These are phyloP conservation scores for Oeneis ivallda DNA, from an alignment of 2,888 invertebrate genomes.

Conservation along the genomic window DNA sequence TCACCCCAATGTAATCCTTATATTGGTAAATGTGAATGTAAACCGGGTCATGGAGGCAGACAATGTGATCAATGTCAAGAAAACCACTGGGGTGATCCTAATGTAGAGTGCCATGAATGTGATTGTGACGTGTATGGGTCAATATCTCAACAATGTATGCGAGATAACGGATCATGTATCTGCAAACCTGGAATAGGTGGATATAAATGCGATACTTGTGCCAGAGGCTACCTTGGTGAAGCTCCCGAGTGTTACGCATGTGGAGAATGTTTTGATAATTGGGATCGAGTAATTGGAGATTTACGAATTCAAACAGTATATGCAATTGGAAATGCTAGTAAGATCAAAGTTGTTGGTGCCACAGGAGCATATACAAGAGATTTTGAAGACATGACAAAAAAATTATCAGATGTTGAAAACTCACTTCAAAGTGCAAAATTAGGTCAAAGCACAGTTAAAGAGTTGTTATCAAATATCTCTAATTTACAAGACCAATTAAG, in stretches of 20 bases:
- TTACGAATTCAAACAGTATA: constrained; percentile 86
- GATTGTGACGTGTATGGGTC: constrained; percentile 95
- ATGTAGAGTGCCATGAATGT: constrained; percentile 91
- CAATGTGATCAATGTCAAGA: constrained; percentile 98
- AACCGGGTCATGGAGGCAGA: constrained; percentile 94
- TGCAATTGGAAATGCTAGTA: constrained; percentile 92
- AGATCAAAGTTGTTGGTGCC: constrained; percentile 97
- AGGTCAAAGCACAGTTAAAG: constrained; percentile 84
- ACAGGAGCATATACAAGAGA: constrained; percentile 98
- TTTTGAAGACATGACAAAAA: constrained; percentile 95
- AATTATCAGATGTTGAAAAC: constrained; percentile 89
- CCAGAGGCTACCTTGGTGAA: constrained; percentile 94
- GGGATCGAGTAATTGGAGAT: constrained; percentile 93
- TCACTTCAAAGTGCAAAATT: constrained; percentile 92
- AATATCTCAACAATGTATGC: constrained; percentile 92
- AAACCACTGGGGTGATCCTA: constrained; percentile 97
- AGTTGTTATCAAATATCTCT: constrained; percentile 82
- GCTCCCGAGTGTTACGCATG: constrained; percentile 96
- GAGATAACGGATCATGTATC: constrained; percentile 94
- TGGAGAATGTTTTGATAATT: constrained; percentile 99
- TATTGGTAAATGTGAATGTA: constrained; percentile 96
- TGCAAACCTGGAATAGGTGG: constrained; percentile 97
- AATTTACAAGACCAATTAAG: constrained; percentile 83
- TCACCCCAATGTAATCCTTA: constrained; percentile 92
- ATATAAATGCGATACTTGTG: constrained; percentile 95